Conservation (phyloP, 2,113 vertebrate species). For the Pitta sordida region DNA sequence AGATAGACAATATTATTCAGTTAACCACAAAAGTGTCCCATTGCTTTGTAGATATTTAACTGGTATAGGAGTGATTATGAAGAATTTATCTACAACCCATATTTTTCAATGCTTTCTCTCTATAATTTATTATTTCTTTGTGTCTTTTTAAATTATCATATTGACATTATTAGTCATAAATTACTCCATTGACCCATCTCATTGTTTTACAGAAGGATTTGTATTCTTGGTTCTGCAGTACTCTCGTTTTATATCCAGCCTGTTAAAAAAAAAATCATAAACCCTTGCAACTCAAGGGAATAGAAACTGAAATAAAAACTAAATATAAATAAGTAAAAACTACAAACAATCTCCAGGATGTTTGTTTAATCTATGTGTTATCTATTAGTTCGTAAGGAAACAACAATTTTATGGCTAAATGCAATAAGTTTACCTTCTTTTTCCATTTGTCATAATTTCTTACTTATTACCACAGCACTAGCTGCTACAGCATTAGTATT, state of each 20-base stretch:
- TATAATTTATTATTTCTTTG: neutral
- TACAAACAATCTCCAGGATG: rapidly evolving
- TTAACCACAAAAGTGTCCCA: neutral
- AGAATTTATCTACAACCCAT: neutral
- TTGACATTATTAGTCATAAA: neutral
- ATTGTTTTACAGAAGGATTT: neutral
- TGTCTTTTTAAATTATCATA: neutral
- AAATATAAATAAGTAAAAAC: neutral
- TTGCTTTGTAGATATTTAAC: constrained; percentile 42
- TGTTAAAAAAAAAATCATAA: neutral
- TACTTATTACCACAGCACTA: neutral
- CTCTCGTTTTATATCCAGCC: neutral
- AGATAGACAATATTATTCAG: neutral
- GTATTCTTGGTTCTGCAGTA: neutral
- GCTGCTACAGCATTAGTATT: neutral
- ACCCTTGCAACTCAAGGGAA: neutral
- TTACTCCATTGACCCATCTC: neutral
- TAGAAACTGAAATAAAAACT: neutral
- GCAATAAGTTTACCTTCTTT: neutral
- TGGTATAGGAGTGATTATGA: neutral
- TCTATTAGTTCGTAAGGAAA: neutral
- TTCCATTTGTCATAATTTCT: neutral
- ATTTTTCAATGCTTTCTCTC: neutral
- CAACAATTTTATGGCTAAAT: neutral
- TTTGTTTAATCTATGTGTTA: neutral